Base-by-base conservation (phyloP, 2,797 vertebrate species). In the Poeciliopsis paucimaculata region DNA sequence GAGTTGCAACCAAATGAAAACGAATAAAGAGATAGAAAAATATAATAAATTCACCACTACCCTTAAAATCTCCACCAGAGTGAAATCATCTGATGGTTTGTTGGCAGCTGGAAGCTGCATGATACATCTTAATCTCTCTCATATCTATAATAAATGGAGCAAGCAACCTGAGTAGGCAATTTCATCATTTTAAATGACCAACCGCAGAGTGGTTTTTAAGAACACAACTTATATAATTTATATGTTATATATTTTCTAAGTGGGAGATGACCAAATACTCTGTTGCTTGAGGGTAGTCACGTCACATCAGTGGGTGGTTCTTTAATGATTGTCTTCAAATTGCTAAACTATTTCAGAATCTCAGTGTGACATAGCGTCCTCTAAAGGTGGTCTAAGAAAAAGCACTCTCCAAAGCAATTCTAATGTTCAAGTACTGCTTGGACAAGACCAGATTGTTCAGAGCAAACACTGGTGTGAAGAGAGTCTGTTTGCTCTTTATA, bases 171-270 rank as follows among this genome's bases (percentile, higher is more conserved):
- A 53, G 23, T 26, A 26, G 26, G 23, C 9, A 53, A 13, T 57
- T 57, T 57, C 53, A 57, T 57, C 26, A 57, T 57, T 57, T 57
- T 57, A 57, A 57, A 57, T 57, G 53, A 57, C 53, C 53, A 57
- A 57, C 26, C 10, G 11, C 53, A n/a, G 53, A 28, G 23, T 57
- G 53, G 26, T 28, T 13, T 57, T 62, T 15, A 15, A 62, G 26
- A 62, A 31, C n/a, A 62, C 57, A 2, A 12, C 15, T 62, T 62
- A 16, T 31, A 62, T 62, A 34, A 31, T 62, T 31, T 16, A 62
- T 60, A 16, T 62, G 13, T 7, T 62, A 62, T 62, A 62, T 62
- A 16, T 62, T 31, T 62, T 62, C 57, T 57, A 62, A 28, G n/a
- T 62, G 57, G n/a, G 28, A 62, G 57, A 60, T n/a, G 12, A 28